Conservation (phyloP, 2,797 vertebrate genomes). For the Clamator glandarius region DNA sequence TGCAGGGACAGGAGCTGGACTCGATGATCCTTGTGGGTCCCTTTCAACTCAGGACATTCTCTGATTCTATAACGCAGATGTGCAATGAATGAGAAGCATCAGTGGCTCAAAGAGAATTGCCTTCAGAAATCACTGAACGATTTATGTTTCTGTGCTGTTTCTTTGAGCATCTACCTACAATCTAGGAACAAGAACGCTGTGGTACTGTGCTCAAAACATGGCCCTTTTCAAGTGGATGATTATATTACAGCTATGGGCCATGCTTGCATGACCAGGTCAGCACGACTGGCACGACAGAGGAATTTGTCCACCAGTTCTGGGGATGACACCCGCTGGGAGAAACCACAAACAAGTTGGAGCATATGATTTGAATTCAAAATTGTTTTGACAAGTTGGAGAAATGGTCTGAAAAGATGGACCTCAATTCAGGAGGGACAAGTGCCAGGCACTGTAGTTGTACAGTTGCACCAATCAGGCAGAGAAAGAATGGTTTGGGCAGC, state of each 20-base stretch:
- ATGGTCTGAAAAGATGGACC: background rate
- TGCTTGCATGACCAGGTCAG: background rate
- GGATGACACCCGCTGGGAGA: background rate
- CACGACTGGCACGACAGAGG: background rate
- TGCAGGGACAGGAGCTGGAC: too few relatives aligned
- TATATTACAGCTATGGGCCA: background rate
- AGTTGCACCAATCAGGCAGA: background rate
- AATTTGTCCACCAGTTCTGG: background rate
- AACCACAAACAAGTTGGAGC: background rate
- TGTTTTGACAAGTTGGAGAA: background rate
- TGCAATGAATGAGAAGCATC: background rate
- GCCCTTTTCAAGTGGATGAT: background rate
- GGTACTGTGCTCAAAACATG: background rate
- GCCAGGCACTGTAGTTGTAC: rapidly evolving
- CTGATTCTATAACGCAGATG: too few relatives aligned
- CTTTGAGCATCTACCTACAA: background rate
- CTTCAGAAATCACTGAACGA: background rate
- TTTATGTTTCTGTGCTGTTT: background rate
- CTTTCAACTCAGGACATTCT: too few relatives aligned
- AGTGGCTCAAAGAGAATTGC: background rate
- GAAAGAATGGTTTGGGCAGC: background rate
- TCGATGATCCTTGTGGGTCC: too few relatives aligned
- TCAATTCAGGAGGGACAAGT: background rate
- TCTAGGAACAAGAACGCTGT: background rate
- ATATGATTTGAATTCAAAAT: background rate